These are phyloP conservation scores for Drosophila mayri DNA, from an alignment of 1,140 invertebrate species.

Conservation along the genomic window DNA sequence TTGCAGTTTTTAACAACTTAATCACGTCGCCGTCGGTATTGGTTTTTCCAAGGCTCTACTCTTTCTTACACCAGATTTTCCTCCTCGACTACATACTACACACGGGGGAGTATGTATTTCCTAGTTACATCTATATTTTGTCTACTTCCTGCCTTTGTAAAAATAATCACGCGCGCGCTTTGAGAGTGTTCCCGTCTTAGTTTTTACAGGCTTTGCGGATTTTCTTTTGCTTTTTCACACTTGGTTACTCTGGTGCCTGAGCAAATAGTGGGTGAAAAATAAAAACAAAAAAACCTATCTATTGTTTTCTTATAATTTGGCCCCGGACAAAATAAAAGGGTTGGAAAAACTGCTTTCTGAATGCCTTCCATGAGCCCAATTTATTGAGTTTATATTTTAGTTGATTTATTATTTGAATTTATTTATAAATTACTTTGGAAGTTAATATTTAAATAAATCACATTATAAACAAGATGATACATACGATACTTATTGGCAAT, in stretches of 20 bases:
- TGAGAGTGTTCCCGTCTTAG: constrained; percentile 42
- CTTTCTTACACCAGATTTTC: constrained; percentile 33
- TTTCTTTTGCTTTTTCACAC: constrained; percentile 79
- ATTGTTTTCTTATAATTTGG: constrained; percentile 83
- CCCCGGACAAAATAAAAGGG: constrained; percentile 4
- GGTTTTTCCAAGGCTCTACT: constrained; percentile 72
- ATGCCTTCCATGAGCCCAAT: neutral
- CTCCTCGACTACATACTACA: constrained; percentile 8
- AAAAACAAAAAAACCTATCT: constrained; percentile 16
- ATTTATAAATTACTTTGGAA: neutral
- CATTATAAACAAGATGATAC: neutral
- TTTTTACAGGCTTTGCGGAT: constrained; percentile 41
- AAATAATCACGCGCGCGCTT: constrained; percentile 82
- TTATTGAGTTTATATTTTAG: neutral
- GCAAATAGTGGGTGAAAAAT: constrained; percentile 37
- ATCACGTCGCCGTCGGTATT: constrained; percentile 81
- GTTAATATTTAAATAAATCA: neutral
- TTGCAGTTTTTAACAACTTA: constrained; percentile 82
- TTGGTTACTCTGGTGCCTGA: constrained; percentile 72
- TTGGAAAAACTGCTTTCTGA: neutral
- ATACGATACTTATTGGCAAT: neutral
- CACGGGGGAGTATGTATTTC: constrained; percentile 12
- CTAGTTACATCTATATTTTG: constrained; percentile 44
- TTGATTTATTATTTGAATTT: neutral
- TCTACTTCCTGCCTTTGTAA: constrained; percentile 79